Conservation (phyloP, 23 tunicate species). For the Clavelina lepadiformis region DNA sequence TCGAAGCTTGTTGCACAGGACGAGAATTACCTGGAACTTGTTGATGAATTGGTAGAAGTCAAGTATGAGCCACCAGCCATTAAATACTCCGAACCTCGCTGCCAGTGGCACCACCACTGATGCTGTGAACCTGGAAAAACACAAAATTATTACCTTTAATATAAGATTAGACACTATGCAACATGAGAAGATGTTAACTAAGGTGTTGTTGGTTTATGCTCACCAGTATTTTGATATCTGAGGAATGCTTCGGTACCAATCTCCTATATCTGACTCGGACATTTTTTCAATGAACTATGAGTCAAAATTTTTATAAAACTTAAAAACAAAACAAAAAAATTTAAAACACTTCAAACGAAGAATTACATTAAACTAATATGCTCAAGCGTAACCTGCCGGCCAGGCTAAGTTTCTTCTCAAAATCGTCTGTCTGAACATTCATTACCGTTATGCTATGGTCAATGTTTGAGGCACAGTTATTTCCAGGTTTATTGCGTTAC, state of each 20-base stretch:
- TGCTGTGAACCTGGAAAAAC: slow-evolving; percentile 62
- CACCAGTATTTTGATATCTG: slow-evolving; percentile 59
- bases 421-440: too few species aligned
- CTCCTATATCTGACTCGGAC: slow-evolving; percentile 81
- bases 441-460: too few species aligned
- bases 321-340: too few species aligned
- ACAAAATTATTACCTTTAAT: background rate
- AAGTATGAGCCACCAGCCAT: slow-evolving; percentile 47
- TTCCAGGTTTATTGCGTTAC: too few species aligned
- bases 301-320: too few species aligned
- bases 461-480: too few species aligned
- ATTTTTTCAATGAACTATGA: too few species aligned
- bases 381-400: too few species aligned
- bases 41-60: slow-evolving; percentile 36
- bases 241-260: slow-evolving; percentile 82
- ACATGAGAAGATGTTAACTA: background rate
- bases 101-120: slow-evolving; percentile 73
- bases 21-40: slow-evolving; percentile 51
- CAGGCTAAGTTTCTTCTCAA: too few species aligned
- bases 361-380: too few species aligned
- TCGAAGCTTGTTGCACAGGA: too few species aligned
- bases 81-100: slow-evolving; percentile 47
- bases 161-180: background rate
- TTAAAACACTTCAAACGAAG: too few species aligned
- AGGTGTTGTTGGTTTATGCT: slow-evolving; percentile 2